Percentiles rank a stretch among this genome's conserved stretches.
Conservation (phyloP, 2,888 invertebrate genomes). For the Sarcophaga variegata region DNA sequence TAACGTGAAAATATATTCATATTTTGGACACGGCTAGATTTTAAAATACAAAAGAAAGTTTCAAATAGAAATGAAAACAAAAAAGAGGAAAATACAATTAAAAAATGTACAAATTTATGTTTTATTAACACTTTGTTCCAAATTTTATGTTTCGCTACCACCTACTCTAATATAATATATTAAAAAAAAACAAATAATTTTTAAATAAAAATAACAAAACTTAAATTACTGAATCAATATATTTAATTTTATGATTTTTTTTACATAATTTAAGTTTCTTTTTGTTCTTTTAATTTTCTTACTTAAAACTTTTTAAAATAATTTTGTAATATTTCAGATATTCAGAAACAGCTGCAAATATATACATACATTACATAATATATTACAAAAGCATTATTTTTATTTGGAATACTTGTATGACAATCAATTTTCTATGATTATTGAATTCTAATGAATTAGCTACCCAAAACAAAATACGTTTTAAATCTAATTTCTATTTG, state of each 20-base stretch:
- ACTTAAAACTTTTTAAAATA: slow-evolving; percentile 17
- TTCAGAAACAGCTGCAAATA: slow-evolving; percentile 37
- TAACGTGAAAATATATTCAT: background rate
- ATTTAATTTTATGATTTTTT: slow-evolving; percentile 34
- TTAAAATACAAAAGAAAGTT: slow-evolving; percentile 22
- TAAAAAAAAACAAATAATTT: slow-evolving; percentile 20
- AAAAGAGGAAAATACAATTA: slow-evolving; percentile 41
- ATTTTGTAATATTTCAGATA: slow-evolving; percentile 43
- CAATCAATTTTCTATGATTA: no score
- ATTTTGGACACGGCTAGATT: slow-evolving; percentile 27
- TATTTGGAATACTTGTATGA: no score
- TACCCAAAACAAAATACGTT: no score
- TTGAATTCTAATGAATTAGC: no score
- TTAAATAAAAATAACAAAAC: slow-evolving; percentile 32
- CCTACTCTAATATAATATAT: slow-evolving; percentile 14
- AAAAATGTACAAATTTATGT: slow-evolving; percentile 69
- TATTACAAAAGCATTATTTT: slow-evolving; percentile 29
- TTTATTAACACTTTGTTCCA: slow-evolving; percentile 50
- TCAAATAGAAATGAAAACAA: background rate
- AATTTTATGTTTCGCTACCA: slow-evolving; percentile 63
- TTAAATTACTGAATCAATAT: slow-evolving; percentile 35
- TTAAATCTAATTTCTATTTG: no score
- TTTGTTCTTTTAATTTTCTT: slow-evolving; percentile 38
- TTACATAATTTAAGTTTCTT: slow-evolving; percentile 22
- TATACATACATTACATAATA: background rate